Base-by-base conservation (phyloP, 2,113 vertebrate species). In the Nothoprocta perdicaria region DNA sequence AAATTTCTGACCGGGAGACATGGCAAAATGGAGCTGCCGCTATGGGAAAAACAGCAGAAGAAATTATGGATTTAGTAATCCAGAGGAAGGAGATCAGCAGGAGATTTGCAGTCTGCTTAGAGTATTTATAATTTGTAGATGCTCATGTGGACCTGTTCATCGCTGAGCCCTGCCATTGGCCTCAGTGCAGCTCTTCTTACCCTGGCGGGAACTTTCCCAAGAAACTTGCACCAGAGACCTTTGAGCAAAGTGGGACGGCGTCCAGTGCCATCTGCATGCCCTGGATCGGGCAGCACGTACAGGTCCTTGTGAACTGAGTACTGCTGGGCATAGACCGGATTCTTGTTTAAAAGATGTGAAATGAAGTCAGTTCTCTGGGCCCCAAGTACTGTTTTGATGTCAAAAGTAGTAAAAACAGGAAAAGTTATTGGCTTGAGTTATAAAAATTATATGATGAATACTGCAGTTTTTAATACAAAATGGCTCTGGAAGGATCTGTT, bases 31-130 rank as follows among this genome's bases (percentile, higher is more conserved):
- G 77, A 88, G 57, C 77, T 74, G 27, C 15, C 74, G 17, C 23
- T 77, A 50, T 38, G 19, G 71, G 61, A 86, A 86, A 86, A 84
- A 52, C 66, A 75, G 65, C 81, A 58, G 57, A 88, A 90, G n/a
- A 62, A 88, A 71, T 92, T 94, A 80, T 62, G 90, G 29, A 14
- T 86, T 79, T 88, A 65, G 80, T 92, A 93, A 88, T 88, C 23
- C 57, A 90, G 88, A 90, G 75, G 90, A 75, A 93, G 60, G 27
- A 14, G 75, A 83, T 78, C 89, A 90, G 52, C 84, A 88, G 71
- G 84, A 92, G 66, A 72, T 65, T 60, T 84, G 38, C 74, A 84
- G 62, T 65, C 57, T 80, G 27, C 71, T 92, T 84, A 68, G 80
- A 76, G 26, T 78, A 68, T 65, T 90, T 86, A 84, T 86, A 79